phyloP scores from a whole-genome alignment of 2,797 vertebrate genomes.

The Eleutherodactylus coqui region DNA sequence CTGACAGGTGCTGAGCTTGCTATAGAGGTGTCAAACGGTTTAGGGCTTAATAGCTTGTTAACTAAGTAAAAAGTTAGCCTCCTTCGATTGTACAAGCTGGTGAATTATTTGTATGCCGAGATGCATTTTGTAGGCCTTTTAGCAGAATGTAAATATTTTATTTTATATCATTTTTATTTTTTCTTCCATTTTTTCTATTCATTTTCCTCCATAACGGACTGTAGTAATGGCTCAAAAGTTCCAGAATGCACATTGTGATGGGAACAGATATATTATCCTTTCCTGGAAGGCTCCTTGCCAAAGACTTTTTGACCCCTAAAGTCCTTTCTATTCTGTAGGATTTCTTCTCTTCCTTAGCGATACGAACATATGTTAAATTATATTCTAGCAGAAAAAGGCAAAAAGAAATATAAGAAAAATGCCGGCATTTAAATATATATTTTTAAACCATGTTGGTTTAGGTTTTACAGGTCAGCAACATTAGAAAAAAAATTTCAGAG shows the following conservation, averaged over 20 bases:
- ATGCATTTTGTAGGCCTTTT: too few relatives aligned
- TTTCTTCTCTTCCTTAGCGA: constrained; percentile 69
- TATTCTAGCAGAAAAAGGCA: neutral
- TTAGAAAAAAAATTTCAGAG: neutral
- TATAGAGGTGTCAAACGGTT: neutral
- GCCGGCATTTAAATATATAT: neutral
- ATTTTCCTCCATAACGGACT: neutral
- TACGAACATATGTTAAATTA: constrained; percentile 49
- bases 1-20: constrained; percentile 5
- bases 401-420: neutral
- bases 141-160: neutral
- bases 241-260: constrained; percentile 61
- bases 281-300: constrained; percentile 50
- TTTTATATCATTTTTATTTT: neutral
- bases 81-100: neutral
- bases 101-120: too few relatives aligned
- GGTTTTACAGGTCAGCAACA: neutral
- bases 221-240: neutral
- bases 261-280: constrained; percentile 60
- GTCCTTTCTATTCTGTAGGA: constrained; percentile 67
- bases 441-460: neutral
- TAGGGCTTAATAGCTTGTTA: constrained; percentile 4
- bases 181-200: neutral
- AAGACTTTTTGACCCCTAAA: constrained; percentile 61
- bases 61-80: neutral